Percentiles rank a stretch among this genome's conserved stretches.
phyloP scores from a whole-genome alignment of 1,140 invertebrate genomes.

The Protaetia brevitarsis region DNA sequence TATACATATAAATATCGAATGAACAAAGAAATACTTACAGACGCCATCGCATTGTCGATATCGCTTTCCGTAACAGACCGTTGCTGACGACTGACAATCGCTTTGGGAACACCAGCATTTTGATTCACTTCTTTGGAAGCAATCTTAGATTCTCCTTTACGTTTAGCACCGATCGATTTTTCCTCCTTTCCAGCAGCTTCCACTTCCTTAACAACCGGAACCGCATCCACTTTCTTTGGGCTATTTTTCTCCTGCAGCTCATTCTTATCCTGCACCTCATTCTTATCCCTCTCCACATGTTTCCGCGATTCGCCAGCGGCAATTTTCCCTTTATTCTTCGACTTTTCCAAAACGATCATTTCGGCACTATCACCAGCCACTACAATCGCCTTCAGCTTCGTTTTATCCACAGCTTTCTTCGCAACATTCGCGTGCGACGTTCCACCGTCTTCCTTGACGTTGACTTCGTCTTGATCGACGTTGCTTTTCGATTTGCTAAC shows the following conservation, averaged over 20 bases:
- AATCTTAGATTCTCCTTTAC: background rate
- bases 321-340: too few species aligned
- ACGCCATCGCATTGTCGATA: background rate
- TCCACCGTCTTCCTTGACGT: constrained; percentile 38
- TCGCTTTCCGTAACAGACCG: background rate
- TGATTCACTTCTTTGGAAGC: background rate
- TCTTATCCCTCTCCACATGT: too few species aligned
- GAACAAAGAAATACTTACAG: background rate
- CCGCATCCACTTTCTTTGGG: constrained; percentile 29
- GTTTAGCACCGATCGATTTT: constrained; percentile 30
- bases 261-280: constrained; percentile 37
- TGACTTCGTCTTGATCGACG: background rate
- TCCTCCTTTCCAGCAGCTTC: background rate
- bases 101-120: background rate
- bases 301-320: too few species aligned
- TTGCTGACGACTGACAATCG: background rate
- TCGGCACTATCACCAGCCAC: too few species aligned
- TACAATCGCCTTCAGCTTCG: too few species aligned
- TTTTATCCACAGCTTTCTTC: constrained; percentile 30
- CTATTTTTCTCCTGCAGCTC: background rate
- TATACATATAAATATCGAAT: background rate
- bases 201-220: constrained; percentile 29
- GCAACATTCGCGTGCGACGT: background rate
- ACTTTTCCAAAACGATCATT: too few species aligned
- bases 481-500: constrained; percentile 40